phyloP scores from a whole-genome alignment of 2,888 invertebrate species.

The Xylocampa areola region DNA sequence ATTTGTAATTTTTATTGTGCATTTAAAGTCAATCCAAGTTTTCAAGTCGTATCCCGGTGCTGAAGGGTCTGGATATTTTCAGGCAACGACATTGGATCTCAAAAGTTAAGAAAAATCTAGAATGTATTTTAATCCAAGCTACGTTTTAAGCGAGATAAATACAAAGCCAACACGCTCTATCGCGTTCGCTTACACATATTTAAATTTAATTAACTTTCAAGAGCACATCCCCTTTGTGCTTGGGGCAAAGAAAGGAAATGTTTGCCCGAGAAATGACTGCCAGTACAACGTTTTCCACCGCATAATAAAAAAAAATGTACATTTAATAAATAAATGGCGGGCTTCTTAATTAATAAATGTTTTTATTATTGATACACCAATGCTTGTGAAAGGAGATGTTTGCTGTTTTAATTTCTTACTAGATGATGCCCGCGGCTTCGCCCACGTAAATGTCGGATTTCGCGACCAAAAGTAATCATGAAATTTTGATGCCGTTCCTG shows the following conservation, averaged over 20 bases:
- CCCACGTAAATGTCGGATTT: too few species aligned
- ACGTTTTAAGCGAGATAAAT: conserved; percentile 49
- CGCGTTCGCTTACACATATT: conserved; percentile 69
- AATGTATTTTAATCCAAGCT: conserved; percentile 44
- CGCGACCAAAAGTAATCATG: too few species aligned
- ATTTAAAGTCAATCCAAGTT: too few species aligned
- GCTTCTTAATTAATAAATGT: conserved; percentile 72
- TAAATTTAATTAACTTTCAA: conserved; percentile 86
- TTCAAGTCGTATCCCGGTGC: too few species aligned
- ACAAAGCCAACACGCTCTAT: conserved; percentile 60
- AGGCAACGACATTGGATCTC: too few species aligned
- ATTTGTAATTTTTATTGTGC: too few species aligned
- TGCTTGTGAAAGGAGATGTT: conserved; percentile 1
- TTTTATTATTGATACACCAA: conserved; percentile 55
- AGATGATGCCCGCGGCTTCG: too few species aligned
- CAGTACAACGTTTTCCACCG: conserved; percentile 61
- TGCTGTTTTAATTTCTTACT: conserved; percentile 5
- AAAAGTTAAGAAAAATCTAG: conserved; percentile 52
- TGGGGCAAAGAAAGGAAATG: conserved; percentile 69
- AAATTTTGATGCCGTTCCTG: too few species aligned
- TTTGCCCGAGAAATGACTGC: conserved; percentile 72
- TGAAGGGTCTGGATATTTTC: too few species aligned
- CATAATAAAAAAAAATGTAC: conserved; percentile 72
- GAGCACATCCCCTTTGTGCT: conserved; percentile 79
- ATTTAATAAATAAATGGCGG: conserved; percentile 61